phyloP scores from a whole-genome alignment of 2,797 vertebrate species.

The Sebastes matsubarae region DNA sequence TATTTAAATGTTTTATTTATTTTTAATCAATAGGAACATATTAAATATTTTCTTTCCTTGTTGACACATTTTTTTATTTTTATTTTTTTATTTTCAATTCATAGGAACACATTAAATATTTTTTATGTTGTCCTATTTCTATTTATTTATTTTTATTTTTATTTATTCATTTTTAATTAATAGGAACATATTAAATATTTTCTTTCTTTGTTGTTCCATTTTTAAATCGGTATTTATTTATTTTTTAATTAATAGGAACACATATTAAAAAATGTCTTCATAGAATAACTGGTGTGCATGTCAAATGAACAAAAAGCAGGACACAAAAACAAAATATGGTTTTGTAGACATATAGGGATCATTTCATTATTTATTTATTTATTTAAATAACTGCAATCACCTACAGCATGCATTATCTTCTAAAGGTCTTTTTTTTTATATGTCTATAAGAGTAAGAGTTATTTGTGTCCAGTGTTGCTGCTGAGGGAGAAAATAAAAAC shows the following conservation, averaged over 20 bases:
- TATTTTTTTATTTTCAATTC: too few relatives aligned
- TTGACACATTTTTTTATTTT: too few relatives aligned
- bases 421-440: background rate
- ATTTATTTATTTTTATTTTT: too few relatives aligned
- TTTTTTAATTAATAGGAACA: background rate
- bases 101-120: too few relatives aligned
- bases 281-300: background rate
- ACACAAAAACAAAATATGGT: background rate
- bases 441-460: constrained; percentile 33
- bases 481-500: constrained; percentile 40
- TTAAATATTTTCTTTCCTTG: too few relatives aligned
- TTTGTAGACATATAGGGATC: background rate
- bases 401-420: background rate
- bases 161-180: background rate
- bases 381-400: background rate
- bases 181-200: background rate
- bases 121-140: too few relatives aligned
- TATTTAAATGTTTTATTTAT: too few relatives aligned
- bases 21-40: too few relatives aligned
- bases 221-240: background rate
- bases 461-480: constrained; percentile 65
- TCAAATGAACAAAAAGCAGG: constrained; percentile 4
- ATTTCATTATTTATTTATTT: too few relatives aligned
- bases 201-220: background rate
- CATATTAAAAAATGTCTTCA: background rate